A percentile compares a stretch with the other conserved stretches of the same genome.
Evolutionary conservation across 2,888 invertebrate genomes (phyloP).

Genomic region (Synergus japonicus): DNA sequence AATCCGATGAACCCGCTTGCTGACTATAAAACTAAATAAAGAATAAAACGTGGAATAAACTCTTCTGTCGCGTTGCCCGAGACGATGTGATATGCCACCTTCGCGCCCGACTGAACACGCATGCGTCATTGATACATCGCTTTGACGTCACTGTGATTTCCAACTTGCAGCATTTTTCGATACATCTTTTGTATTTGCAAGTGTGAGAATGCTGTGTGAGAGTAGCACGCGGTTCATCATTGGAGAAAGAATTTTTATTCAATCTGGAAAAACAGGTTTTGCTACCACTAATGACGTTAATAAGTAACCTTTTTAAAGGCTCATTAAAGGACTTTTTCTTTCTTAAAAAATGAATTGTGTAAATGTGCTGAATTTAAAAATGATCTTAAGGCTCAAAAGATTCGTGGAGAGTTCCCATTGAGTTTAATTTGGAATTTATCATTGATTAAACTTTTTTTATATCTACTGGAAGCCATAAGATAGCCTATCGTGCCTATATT

Average conservation of each 20-base stretch:
- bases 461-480: too few relatives aligned
- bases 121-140: constrained; percentile 33
- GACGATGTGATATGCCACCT: constrained; percentile 29
- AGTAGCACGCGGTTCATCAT: neutral
- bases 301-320: constrained; percentile 4
- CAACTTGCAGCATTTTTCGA: constrained; percentile 1
- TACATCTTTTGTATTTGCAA: constrained; percentile 23
- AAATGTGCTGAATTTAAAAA: too few relatives aligned
- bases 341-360: neutral
- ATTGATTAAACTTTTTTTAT: too few relatives aligned
- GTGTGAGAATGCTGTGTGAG: neutral
- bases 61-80: constrained; percentile 12
- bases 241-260: constrained; percentile 13
- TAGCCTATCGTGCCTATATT: too few relatives aligned
- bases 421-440: too few relatives aligned
- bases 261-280: constrained; percentile 23
- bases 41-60: constrained; percentile 38
- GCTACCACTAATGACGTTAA: neutral
- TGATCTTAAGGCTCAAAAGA: too few relatives aligned
- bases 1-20: constrained; percentile 22
- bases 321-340: constrained; percentile 9
- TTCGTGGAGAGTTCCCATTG: too few relatives aligned
- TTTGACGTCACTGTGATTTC: constrained; percentile 38
- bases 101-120: constrained; percentile 14
- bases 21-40: constrained; percentile 31